phyloP scores from a whole-genome alignment of 2,113 vertebrate genomes.

The Fregetta grallaria region DNA sequence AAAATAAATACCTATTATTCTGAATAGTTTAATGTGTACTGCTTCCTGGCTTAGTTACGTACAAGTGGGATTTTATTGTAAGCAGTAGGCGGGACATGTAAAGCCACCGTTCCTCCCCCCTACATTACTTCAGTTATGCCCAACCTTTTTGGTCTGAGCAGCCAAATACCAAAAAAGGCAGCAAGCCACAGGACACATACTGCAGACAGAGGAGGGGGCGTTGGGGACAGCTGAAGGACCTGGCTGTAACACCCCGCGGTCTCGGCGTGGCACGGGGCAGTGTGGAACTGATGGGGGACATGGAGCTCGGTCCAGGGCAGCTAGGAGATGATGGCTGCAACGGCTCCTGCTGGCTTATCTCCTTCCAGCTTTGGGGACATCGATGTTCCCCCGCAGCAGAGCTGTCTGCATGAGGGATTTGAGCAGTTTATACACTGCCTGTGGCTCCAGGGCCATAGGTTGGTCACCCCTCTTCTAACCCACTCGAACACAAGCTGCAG shows the following conservation, averaged over 20 bases:
- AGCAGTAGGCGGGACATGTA: fast-evolving
- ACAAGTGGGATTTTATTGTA: background rate
- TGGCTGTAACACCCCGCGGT: background rate
- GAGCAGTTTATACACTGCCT: background rate
- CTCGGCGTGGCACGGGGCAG: fast-evolving
- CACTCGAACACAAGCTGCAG: background rate
- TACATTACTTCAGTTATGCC: background rate
- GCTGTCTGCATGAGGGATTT: background rate
- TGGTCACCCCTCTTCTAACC: background rate
- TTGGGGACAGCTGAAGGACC: background rate
- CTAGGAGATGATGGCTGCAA: background rate
- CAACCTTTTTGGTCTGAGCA: background rate
- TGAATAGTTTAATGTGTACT: slow-evolving; percentile 61
- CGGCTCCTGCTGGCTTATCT: background rate
- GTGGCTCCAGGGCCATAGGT: background rate
- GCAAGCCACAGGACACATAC: background rate
- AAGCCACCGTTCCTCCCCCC: background rate
- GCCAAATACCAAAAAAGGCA: background rate
- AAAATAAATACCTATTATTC: slow-evolving; percentile 80
- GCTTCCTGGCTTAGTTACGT: background rate
- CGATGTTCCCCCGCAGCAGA: background rate
- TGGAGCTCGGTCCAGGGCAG: fast-evolving
- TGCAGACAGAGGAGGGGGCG: background rate
- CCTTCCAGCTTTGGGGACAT: background rate
- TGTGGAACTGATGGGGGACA: background rate